Base-by-base conservation (phyloP, 2,888 invertebrate genomes). In the Temnothorax unifasciatus region DNA sequence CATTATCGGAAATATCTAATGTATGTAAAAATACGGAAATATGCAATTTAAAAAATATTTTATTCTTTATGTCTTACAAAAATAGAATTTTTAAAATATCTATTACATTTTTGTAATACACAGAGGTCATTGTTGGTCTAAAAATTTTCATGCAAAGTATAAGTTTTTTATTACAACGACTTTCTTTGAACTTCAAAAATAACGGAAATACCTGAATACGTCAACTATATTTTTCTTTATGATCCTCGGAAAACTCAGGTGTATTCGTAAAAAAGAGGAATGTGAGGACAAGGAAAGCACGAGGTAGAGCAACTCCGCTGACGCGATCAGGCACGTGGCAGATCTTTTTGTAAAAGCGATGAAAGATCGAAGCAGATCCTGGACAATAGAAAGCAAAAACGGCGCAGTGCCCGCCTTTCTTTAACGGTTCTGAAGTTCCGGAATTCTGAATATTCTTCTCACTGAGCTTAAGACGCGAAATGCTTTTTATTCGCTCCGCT, bases 251-350 rank as follows among this genome's bases (percentile, higher is more conserved):
- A 77, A 68, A 68, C 29, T 79, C 47, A 13, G 18, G 52, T 57
- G 13, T 76, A 44, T 63, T 34, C 21, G 13, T 61, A 25, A 47
- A 25, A 47, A 52, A 21, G 41, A 47, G 13, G 11, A 61, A 61
- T 44, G 38, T 11, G 8, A 2, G 3, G 29, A 1, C 18, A 25
- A 44, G 50, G n/a, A n/a, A 54, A 50, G n/a, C 29, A 3, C 18
- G 13, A 54, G 34, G 47, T 5, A 61, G 25, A 84, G 66, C 66
- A 66, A 66, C 29, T 66, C 77, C 76, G 59, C 59, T 73, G 82
- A 88, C 85, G 87, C 82, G 89, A 89, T 88, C 88, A 86, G 85
- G 86, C 90, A 90, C 84, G 88, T 85, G 85, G 83, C 83, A 83
- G 84, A 89, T 88, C 85, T 86, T 85, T 85, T 86, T 85, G 85